Conservation (phyloP, 2,888 invertebrate genomes). For the Melanchra persicariae region DNA sequence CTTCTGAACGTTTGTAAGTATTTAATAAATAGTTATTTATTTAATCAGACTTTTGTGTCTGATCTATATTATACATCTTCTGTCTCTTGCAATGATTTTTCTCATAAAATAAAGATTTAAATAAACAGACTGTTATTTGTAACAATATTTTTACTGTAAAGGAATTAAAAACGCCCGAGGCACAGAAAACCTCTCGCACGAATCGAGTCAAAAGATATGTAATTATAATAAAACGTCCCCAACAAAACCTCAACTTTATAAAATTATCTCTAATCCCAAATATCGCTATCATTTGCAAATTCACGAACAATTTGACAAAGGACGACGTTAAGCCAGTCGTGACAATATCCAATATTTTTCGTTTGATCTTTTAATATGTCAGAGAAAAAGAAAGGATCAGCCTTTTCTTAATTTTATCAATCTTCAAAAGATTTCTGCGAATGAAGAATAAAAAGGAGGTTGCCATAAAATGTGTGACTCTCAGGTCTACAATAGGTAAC, state of each 20-base stretch:
- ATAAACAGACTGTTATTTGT: too few relatives aligned
- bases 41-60: too few relatives aligned
- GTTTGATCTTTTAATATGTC: conserved; percentile 39
- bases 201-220: background rate
- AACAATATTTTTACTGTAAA: too few relatives aligned
- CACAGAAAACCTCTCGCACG: background rate
- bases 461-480: background rate
- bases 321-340: conserved; percentile 2
- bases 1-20: too few relatives aligned
- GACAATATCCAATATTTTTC: conserved; percentile 23
- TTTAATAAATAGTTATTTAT: too few relatives aligned
- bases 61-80: background rate
- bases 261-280: conserved; percentile 29
- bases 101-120: too few relatives aligned
- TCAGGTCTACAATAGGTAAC: too few relatives aligned
- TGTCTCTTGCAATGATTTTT: background rate
- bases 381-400: conserved; percentile 18
- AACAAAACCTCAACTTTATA: conserved; percentile 2
- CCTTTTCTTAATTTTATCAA: conserved; percentile 41
- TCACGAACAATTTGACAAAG: conserved; percentile 24
- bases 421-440: conserved; percentile 15
- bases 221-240: conserved; percentile 4
- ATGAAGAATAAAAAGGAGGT: conserved; percentile 5
- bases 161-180: background rate
- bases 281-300: conserved; percentile 20